Conservation (phyloP, 2,888 invertebrate genomes). For the Archips xylosteana region DNA sequence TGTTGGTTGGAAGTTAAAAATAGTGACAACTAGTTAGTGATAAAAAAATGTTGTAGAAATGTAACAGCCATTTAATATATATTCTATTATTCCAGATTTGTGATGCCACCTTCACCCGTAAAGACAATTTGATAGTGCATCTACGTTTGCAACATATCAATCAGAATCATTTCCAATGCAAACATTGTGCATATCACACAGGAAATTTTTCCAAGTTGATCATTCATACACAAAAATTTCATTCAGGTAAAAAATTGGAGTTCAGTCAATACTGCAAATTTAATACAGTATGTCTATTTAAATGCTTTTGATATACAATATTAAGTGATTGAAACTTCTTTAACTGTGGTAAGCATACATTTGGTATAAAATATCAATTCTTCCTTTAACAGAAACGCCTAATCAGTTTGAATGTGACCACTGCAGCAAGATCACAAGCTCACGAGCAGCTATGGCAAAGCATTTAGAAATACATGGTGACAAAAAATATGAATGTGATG, state of each 20-base stretch:
- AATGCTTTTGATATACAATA: no score
- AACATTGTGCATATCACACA: constrained; percentile 63
- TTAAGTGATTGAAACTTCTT: no score
- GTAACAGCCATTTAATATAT: no score
- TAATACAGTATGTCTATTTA: neutral
- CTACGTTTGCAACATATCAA: constrained; percentile 85
- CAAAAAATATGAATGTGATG: constrained; percentile 88
- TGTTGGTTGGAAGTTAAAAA: no score
- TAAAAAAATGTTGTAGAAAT: no score
- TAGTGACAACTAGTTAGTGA: no score
- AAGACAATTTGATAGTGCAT: constrained; percentile 91
- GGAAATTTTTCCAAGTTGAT: constrained; percentile 72
- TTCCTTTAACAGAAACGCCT: constrained; percentile 79
- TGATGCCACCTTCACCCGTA: constrained; percentile 87
- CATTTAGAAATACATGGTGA: constrained; percentile 88
- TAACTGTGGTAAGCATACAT: no score
- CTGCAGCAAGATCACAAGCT: constrained; percentile 90
- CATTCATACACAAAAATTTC: constrained; percentile 65
- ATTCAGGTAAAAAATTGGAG: constrained; percentile 59
- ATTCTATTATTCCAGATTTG: constrained; percentile 83
- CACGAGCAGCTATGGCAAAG: constrained; percentile 91
- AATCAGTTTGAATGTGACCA: constrained; percentile 90
- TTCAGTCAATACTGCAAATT: neutral
- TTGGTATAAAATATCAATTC: neutral
- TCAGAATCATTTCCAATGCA: constrained; percentile 61